Base-by-base conservation (phyloP, 2,888 invertebrate genomes). In the Pedicia rivosa region DNA sequence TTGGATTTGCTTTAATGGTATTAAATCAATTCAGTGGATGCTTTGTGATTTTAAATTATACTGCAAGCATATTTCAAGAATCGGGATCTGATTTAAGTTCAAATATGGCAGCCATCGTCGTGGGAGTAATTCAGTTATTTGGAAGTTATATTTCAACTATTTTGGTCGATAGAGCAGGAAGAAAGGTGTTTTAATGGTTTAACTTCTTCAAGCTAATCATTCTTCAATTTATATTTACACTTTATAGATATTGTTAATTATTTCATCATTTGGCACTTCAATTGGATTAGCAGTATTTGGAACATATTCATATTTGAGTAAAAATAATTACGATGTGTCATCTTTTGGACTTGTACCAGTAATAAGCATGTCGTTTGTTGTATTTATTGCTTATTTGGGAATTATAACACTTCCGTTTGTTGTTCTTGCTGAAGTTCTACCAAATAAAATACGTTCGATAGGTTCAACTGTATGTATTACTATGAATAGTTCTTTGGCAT, bases 11-110 rank as follows among this genome's bases (percentile, higher is more conserved):
- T 1, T 44, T 59, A 2, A 42, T 48, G 3, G 13, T 47, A 19
- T 46, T 54, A 0, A 54, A 54, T 39, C 53, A 53, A 26, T 50
- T 50, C 31, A 50, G 55, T 20, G 56, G 59, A 3, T 42, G 47
- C 8, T 58, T 53, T 30, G 51, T 52, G 7, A 50, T 59, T 28
- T 44, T 55, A 3, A 59, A 53, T 37, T 60, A 60, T 36, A 54
- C 58, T 46, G 51, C 58, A 10, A 43, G 47, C 12, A 56, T 60
- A 25, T 59, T 60, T 38, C 45, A 44, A 6, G 44, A 47, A 3
- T 49, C 56, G 0, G 51, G 54, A 0, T 49, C 55, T 0, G 35
- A 44, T 4, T 40, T 59, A 24, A 51, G 55, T 40, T 52, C 55
- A 2, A 56, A 57, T 10, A 49, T 49, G 1, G 49, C 50, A 31